Percentiles rank a stretch among this genome's conserved stretches.
These are phyloP conservation scores for Chelon auratus DNA, from an alignment of 2,797 vertebrate genomes.

Conservation along the genomic window DNA sequence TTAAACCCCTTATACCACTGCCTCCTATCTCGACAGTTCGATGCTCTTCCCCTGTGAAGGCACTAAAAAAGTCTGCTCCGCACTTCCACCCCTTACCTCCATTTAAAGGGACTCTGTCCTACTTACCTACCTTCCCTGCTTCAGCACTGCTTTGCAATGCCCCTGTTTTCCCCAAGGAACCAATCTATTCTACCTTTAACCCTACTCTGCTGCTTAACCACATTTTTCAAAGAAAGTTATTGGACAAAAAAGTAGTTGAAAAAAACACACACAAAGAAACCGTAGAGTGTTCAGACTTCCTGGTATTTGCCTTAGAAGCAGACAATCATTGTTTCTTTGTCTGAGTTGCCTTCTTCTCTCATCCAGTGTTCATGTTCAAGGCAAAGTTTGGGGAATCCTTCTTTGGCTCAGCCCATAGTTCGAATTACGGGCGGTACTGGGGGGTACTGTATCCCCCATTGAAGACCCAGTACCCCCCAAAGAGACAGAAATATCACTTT, in stretches of 20 bases:
- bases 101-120: constrained; percentile 69
- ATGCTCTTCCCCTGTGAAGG: constrained; percentile 42
- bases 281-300: neutral
- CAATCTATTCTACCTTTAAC: constrained; percentile 52
- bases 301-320: neutral
- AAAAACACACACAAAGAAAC: neutral
- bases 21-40: constrained; percentile 38
- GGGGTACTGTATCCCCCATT: no score
- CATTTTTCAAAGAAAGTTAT: constrained; percentile 49
- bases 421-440: no score
- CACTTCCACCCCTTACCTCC: constrained; percentile 47
- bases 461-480: no score
- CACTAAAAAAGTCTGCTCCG: constrained; percentile 61
- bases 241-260: neutral
- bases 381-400: no score
- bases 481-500: no score
- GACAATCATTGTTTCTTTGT: neutral
- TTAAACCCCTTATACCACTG: constrained; percentile 61
- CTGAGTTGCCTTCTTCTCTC: no score
- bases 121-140: constrained; percentile 56
- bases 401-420: no score
- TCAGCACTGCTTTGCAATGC: constrained; percentile 36
- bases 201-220: constrained; percentile 10
- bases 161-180: constrained; percentile 40
- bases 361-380: no score